Evolutionary conservation across 2,797 vertebrate species (phyloP).

Genomic region (Sebastes nivosus): DNA sequence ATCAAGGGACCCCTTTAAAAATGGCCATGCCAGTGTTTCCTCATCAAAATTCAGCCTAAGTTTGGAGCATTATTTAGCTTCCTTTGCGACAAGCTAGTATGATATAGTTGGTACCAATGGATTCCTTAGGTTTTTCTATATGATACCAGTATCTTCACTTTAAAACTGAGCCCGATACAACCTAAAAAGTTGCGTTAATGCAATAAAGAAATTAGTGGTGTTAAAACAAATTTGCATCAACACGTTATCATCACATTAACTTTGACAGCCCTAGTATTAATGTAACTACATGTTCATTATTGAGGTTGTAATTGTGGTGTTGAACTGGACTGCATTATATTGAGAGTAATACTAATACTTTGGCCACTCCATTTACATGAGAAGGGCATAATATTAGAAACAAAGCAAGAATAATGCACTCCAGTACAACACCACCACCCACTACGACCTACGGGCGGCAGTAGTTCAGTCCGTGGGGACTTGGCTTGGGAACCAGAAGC

Average conservation of each 20-base stretch:
- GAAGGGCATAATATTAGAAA: not conserved
- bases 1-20: too few species aligned
- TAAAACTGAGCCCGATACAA: too few species aligned
- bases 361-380: not conserved
- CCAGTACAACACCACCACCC: not conserved
- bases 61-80: too few species aligned
- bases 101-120: too few species aligned
- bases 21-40: rapidly evolving
- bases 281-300: not conserved
- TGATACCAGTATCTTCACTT: too few species aligned
- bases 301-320: not conserved
- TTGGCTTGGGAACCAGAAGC: not conserved
- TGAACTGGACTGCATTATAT: not conserved
- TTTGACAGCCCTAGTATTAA: not conserved
- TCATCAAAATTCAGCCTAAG: rapidly evolving
- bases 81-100: too few species aligned
- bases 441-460: not conserved
- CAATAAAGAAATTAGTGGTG: too few species aligned
- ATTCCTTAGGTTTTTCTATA: too few species aligned
- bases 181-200: too few species aligned
- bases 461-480: not conserved
- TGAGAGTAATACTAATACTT: not conserved
- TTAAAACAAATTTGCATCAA: too few species aligned
- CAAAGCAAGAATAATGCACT: not conserved
- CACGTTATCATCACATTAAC: too few species aligned